Percentiles rank a stretch among this genome's conserved stretches.
phyloP scores from a whole-genome alignment of 2,888 invertebrate genomes.

The Mesochorus sp. region DNA sequence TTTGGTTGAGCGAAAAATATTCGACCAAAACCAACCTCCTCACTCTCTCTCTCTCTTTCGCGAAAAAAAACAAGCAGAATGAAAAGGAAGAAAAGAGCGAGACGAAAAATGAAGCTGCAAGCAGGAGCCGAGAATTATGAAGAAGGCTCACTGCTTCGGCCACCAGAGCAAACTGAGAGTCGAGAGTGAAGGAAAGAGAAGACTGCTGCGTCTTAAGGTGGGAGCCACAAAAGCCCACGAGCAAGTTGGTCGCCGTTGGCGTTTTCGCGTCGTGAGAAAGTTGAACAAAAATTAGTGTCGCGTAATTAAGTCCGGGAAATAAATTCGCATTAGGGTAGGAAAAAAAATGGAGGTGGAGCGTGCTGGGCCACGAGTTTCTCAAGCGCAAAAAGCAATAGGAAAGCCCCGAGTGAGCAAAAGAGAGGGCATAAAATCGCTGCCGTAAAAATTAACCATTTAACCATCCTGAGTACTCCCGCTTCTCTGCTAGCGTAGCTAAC shows the following conservation, averaged over 20 bases:
- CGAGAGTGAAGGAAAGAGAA: slow-evolving; percentile 39
- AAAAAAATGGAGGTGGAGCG: slow-evolving; percentile 45
- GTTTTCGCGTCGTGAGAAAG: slow-evolving; percentile 71
- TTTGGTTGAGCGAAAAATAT: slow-evolving; percentile 24
- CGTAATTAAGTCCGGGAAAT: slow-evolving; percentile 79
- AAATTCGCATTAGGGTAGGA: slow-evolving; percentile 77
- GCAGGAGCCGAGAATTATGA: slow-evolving; percentile 39
- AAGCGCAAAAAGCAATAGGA: slow-evolving; percentile 45
- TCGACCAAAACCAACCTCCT: slow-evolving; percentile 39
- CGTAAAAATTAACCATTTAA: slow-evolving; percentile 79
- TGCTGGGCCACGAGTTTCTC: slow-evolving; percentile 43
- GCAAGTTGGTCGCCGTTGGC: slow-evolving; percentile 65
- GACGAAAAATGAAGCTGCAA: slow-evolving; percentile 36
- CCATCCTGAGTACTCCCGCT: slow-evolving; percentile 61
- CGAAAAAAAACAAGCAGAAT: slow-evolving; percentile 49
- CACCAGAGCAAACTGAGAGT: slow-evolving; percentile 25
- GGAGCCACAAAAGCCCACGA: slow-evolving; percentile 40
- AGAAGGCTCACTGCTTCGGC: slow-evolving; percentile 36
- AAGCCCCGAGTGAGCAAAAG: slow-evolving; percentile 54
- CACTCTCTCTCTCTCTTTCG: slow-evolving; percentile 19
- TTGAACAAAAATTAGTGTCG: slow-evolving; percentile 80
- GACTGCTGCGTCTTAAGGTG: slow-evolving; percentile 49
- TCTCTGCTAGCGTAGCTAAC: slow-evolving; percentile 66
- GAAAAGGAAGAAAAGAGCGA: slow-evolving; percentile 33
- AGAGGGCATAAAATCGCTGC: slow-evolving; percentile 73